Conservation (phyloP, 1,140 invertebrate genomes). For the Pachypeltis micranthus region DNA sequence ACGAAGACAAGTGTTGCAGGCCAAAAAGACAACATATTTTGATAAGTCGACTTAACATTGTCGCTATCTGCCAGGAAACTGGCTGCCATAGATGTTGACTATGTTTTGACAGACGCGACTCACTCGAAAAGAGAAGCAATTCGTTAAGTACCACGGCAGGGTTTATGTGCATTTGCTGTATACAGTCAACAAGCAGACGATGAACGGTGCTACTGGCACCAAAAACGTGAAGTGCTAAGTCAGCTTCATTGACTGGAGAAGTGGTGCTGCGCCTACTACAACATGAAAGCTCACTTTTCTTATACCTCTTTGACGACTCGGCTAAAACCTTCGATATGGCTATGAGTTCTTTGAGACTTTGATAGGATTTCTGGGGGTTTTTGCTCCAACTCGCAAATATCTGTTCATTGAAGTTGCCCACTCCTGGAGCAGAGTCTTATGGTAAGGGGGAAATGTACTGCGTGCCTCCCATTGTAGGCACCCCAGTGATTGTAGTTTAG, state of each 20-base stretch:
- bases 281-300: too few relatives aligned
- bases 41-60: conserved; percentile 50
- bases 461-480: too few relatives aligned
- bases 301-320: too few relatives aligned
- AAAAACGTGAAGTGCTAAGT: conserved; percentile 79
- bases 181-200: conserved; percentile 61
- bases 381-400: too few relatives aligned
- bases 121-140: conserved; percentile 83
- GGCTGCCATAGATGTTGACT: conserved; percentile 53
- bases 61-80: conserved; percentile 45
- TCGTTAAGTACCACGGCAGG: conserved; percentile 76
- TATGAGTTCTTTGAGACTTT: too few relatives aligned
- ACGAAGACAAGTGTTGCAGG: conserved; percentile 41
- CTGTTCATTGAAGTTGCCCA: too few relatives aligned
- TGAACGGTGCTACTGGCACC: conserved; percentile 61
- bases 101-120: conserved; percentile 69
- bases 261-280: too few relatives aligned
- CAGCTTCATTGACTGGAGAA: conserved; percentile 63
- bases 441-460: too few relatives aligned
- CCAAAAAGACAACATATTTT: conserved; percentile 32
- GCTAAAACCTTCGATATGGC: too few relatives aligned
- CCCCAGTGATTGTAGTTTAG: too few relatives aligned
- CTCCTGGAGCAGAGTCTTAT: too few relatives aligned
- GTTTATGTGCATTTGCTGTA: conserved; percentile 79
- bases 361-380: too few relatives aligned